Percentiles rank a stretch among this genome's conserved stretches.
These are phyloP conservation scores for Sardina pilchardus DNA, from an alignment of 2,113 vertebrate genomes.

Conservation along the genomic window DNA sequence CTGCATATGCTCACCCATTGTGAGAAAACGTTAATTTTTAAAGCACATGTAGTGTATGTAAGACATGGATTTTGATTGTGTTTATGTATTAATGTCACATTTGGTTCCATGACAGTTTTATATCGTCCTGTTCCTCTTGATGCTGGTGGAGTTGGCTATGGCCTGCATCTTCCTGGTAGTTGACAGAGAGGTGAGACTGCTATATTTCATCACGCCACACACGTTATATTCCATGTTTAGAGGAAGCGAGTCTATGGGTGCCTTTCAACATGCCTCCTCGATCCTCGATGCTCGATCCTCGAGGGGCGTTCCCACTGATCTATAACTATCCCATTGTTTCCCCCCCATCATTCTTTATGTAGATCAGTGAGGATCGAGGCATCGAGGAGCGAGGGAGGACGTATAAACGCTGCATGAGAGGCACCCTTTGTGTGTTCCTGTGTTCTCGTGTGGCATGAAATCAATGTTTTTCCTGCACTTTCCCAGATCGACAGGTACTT, in stretches of 20 bases:
- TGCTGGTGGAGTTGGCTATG: slow-evolving; percentile 74
- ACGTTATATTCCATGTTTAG: neutral
- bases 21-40: too few species aligned
- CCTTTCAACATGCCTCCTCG: too few species aligned
- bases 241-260: neutral
- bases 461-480: neutral
- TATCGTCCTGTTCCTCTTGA: slow-evolving; percentile 72
- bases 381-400: too few species aligned
- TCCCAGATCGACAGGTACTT: slow-evolving; percentile 57
- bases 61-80: neutral
- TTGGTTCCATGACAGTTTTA: slow-evolving; percentile 68
- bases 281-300: too few species aligned
- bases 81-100: neutral
- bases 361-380: too few species aligned
- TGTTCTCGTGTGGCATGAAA: neutral
- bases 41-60: neutral
- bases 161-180: slow-evolving; percentile 75
- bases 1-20: too few species aligned
- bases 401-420: too few species aligned
- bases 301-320: too few species aligned
- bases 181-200: slow-evolving; percentile 66
- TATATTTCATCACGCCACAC: neutral
- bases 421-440: neutral
- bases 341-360: too few species aligned
- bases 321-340: too few species aligned